Percentiles rank a stretch among this genome's conserved stretches.
phyloP scores from a whole-genome alignment of 64 coral and sea anemone genomes.

The Actinia equina region DNA sequence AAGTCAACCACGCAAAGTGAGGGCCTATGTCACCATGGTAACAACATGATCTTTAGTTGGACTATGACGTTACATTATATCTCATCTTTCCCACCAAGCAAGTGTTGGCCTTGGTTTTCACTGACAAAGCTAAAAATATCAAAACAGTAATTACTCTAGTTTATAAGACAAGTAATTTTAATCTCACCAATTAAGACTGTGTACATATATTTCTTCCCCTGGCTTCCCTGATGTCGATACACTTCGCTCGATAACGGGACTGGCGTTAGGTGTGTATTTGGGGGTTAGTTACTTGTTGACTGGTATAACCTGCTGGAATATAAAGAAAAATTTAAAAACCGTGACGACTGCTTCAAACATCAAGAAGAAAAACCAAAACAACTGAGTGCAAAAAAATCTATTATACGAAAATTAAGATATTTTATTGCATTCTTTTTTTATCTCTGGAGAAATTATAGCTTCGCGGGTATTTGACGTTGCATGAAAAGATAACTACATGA shows the following conservation, averaged over 20 bases:
- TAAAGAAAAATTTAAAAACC: not conserved
- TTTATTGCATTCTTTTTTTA: not conserved
- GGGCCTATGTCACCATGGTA: not conserved
- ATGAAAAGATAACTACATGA: not conserved
- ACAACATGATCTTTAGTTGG: conserved; percentile 9
- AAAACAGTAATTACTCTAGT: no score
- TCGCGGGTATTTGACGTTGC: not conserved
- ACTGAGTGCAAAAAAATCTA: not conserved
- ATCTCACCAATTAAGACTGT: no score
- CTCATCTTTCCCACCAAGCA: not conserved
- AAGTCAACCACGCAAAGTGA: not conserved
- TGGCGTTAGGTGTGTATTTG: not conserved
- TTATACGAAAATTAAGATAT: not conserved
- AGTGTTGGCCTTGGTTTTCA: not conserved
- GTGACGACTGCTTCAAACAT: not conserved
- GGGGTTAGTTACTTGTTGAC: not conserved
- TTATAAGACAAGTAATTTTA: no score
- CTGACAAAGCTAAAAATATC: not conserved
- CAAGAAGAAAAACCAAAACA: not conserved
- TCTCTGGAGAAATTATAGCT: not conserved
- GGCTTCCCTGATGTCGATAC: no score
- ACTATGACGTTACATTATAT: conserved; percentile 17
- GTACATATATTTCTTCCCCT: no score
- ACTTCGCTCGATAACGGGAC: no score
- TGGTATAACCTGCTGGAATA: not conserved